Percentiles rank a stretch among this genome's conserved stretches.
Conservation (phyloP, 1,140 invertebrate species). For the silkworm (Bombyx mori) region ASM3026992v2 NC_085121.1:11559501-11560000, state of each 20-base stretch:
- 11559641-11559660: conserved; percentile 97
- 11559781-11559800: conserved; percentile 57
- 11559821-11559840: conserved; percentile 13
- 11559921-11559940: conserved; percentile 39
- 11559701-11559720: conserved; percentile 94
- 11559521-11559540: conserved; percentile 95
- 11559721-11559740: conserved; percentile 92
- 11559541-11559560: conserved; percentile 99
- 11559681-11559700: conserved; percentile 70
- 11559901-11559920: conserved; percentile 53
- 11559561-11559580: conserved; percentile 98
- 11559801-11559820: conserved; percentile 19
- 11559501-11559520: conserved; percentile 39
- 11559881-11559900: no score
- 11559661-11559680: conserved; percentile 90
- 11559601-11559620: conserved; percentile 99
- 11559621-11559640: conserved; percentile 98
- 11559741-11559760: conserved; percentile 89
- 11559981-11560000: conserved; percentile 64
- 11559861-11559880: no score
- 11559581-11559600: conserved; percentile 99
- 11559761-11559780: conserved; percentile 64
- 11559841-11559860: no score
- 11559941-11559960: conserved; percentile 64
- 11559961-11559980: conserved; percentile 62